Conservation (phyloP, 2,113 vertebrate species). For the Mohoua ochrocephala region DNA sequence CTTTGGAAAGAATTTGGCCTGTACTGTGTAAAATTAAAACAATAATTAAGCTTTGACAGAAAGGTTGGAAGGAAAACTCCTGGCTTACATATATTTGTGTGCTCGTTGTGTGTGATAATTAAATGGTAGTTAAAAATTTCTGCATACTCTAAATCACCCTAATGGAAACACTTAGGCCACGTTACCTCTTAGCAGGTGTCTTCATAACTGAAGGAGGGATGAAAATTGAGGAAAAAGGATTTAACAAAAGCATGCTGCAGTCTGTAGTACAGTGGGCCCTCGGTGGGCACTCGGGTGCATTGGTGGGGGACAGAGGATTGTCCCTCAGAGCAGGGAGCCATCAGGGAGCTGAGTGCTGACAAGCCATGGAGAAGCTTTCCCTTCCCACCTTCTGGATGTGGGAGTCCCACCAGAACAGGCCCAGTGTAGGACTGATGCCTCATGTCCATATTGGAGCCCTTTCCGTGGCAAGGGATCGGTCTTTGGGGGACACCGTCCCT, state of each 20-base stretch:
- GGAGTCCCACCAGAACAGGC: not conserved
- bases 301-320: not conserved
- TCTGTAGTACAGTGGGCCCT: not conserved
- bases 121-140: not conserved
- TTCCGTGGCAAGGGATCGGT: not conserved
- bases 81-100: not conserved
- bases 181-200: not conserved
- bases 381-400: accelerated
- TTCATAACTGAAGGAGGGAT: not conserved
- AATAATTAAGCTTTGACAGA: slow-evolving; percentile 32
- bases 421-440: not conserved
- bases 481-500: not conserved
- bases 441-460: accelerated
- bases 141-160: not conserved
- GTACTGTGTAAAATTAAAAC: slow-evolving; percentile 8
- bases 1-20: not conserved
- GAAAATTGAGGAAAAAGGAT: not conserved
- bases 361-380: not conserved
- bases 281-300: accelerated
- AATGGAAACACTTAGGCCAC: not conserved
- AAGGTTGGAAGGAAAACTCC: not conserved
- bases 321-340: accelerated
- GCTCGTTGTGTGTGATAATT: not conserved
- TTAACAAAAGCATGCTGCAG: accelerated
- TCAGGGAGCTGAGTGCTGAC: not conserved